Evolutionary conservation across 1,140 invertebrate genomes (phyloP).

Genomic region (Drosophila kikkawai): DNA sequence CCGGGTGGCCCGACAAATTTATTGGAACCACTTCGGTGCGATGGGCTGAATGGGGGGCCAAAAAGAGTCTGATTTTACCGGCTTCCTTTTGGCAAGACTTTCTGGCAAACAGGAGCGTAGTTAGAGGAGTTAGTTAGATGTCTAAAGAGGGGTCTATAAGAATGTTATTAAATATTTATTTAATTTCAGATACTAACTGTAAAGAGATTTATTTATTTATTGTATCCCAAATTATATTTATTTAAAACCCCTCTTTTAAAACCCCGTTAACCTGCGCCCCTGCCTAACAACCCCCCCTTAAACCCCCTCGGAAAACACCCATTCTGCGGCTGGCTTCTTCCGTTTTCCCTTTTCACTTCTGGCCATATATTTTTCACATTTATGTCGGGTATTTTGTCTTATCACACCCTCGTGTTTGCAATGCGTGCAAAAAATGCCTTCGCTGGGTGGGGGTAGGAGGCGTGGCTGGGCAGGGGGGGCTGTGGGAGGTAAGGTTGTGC

Average conservation of each 20-base stretch:
- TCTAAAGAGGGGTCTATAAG: not conserved
- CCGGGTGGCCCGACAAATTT: conserved; percentile 61
- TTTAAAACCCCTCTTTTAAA: not conserved
- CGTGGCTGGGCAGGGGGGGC: conserved; percentile 10
- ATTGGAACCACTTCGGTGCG: conserved; percentile 63
- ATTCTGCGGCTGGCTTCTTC: conserved; percentile 48
- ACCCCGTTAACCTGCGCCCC: not conserved
- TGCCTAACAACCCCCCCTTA: not conserved
- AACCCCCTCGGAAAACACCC: conserved; percentile 16
- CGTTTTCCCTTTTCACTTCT: conserved; percentile 70
- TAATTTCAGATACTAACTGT: not conserved
- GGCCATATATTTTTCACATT: conserved; percentile 84
- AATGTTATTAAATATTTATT: not conserved
- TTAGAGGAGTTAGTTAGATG: not conserved
- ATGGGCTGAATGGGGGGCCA: not conserved
- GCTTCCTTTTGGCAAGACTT: conserved; percentile 46
- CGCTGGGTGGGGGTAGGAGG: conserved; percentile 2
- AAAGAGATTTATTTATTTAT: not conserved
- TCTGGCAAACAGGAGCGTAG: conserved; percentile 1
- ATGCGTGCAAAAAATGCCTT: conserved; percentile 79
- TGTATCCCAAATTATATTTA: not conserved
- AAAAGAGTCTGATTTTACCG: conserved; percentile 56
- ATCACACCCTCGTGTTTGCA: conserved; percentile 82
- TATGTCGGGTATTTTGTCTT: conserved; percentile 83
- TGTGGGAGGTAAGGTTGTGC: conserved; percentile 28